Evolutionary conservation across 2,113 vertebrate species (phyloP), one percentile per base, ranked within the genome.

Genomic region (Campylorhamphus procurvoides): DNA sequence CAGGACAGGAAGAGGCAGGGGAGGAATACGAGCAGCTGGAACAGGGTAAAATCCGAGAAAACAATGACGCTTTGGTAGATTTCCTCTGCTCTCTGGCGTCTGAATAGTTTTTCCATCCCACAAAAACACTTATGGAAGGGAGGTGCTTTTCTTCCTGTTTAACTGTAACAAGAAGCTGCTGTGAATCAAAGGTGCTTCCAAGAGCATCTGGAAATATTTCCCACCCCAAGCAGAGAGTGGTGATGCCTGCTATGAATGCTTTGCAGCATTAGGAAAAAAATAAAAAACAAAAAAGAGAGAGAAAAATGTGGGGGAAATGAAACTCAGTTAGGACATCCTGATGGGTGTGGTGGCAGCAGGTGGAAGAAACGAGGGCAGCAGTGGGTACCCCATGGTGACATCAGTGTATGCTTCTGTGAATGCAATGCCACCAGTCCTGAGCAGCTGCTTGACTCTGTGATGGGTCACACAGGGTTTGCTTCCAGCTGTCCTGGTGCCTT

Each of bases 151-250:
- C 63, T 91, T 62, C 66, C 62, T 22, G 33, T 59, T 94, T 84
- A 82, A 81, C 60, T 64, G 47, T 60, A 94, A 53, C 58, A 76
- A 72, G 52, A 69, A 91, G 17, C 77, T 40, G 79, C 72, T 96
- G 75, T 86, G 92, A 88, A 83, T 74, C 50, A 85, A 94, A 93
- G 89, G 92, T 93, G 63, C 78, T 90, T 94, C 94, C 93, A 97
- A 91, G 49, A 85, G 50, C 82, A 90, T 96, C 91, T 96, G 93
- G 87, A 95, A 96, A 25, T 83, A 58, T 86, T 95, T 89, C 74
- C 78, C 55, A 39, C 29, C 31, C 87, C 58, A 66, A 73, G 46
- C 31, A 87, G 68, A 89, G 53, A 39, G 0, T 55, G 50, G 42
- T 28, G 67, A 27, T 31, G 81, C 83, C 91, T 91, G 69, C 53